phyloP scores from a whole-genome alignment of 1,140 invertebrate species.

The Heliconius nattereri region DNA sequence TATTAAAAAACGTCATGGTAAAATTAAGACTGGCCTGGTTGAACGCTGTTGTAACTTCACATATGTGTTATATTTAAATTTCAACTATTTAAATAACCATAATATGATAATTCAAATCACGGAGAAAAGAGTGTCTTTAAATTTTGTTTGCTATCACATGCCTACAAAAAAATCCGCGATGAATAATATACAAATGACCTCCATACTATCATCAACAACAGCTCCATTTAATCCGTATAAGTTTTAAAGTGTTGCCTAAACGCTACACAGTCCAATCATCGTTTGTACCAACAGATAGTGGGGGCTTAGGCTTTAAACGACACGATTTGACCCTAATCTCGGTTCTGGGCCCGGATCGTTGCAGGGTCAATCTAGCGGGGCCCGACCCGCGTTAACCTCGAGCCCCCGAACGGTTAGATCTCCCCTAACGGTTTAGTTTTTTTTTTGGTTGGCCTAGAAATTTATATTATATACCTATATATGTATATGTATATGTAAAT shows the following conservation, averaged over 20 bases:
- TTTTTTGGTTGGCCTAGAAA: neutral
- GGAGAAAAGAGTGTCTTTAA: no score
- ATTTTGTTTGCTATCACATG: no score
- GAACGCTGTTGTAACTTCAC: no score
- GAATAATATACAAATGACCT: no score
- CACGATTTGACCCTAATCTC: slow-evolving; percentile 38
- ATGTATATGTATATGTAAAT: neutral
- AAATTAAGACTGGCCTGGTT: no score
- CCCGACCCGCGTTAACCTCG: slow-evolving; percentile 34
- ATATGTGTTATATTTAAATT: no score
- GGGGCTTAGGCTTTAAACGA: slow-evolving; percentile 28
- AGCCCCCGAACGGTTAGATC: slow-evolving; percentile 18
- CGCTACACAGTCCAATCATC: slow-evolving; percentile 18
- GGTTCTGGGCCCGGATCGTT: slow-evolving; percentile 34
- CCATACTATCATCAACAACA: neutral
- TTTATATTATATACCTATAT: neutral
- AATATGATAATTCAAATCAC: no score
- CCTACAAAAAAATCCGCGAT: no score
- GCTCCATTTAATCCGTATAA: neutral
- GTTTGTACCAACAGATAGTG: slow-evolving; percentile 28
- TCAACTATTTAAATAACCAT: no score
- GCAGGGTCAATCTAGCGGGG: slow-evolving; percentile 34
- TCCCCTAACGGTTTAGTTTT: slow-evolving; percentile 13
- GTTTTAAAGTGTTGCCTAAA: slow-evolving; percentile 10
- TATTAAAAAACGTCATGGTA: no score